Evolutionary conservation across 2,113 vertebrate genomes (phyloP).

Genomic region (Limnothrissa miodon): DNA sequence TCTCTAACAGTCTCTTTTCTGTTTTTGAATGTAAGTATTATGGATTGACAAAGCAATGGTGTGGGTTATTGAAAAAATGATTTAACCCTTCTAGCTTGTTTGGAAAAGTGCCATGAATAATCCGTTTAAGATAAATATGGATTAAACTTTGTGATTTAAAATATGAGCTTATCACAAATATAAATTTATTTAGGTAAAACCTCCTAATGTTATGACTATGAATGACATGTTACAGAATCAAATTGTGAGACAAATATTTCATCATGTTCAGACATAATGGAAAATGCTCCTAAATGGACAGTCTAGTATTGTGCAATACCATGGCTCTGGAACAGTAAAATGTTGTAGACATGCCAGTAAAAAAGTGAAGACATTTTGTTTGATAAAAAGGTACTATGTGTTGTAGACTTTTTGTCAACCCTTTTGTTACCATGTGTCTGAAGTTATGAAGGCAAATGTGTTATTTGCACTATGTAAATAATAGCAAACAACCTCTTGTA

Average conservation of each 20-base stretch:
- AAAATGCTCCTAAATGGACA: not conserved
- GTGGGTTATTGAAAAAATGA: no score
- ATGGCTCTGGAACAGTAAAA: conserved; percentile 22
- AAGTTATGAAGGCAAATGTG: conserved; percentile 76
- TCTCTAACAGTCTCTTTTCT: not conserved
- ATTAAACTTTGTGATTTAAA: conserved; percentile 1
- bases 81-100: no score
- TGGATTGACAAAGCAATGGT: not conserved
- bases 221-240: conserved; percentile 14
- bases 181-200: not conserved
- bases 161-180: not conserved
- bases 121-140: not conserved
- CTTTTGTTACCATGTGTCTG: conserved; percentile 40
- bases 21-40: conserved; percentile 13
- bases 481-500: conserved; percentile 81
- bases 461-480: conserved; percentile 97
- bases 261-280: conserved; percentile 7
- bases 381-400: conserved; percentile 58
- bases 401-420: conserved; percentile 46
- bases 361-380: conserved; percentile 51
- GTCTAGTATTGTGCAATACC: conserved; percentile 15
- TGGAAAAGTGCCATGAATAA: not conserved
- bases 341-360: conserved; percentile 43
- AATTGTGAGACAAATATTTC: not conserved
- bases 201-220: not conserved